Conservation (phyloP, 2,888 invertebrate species). For the Blomia tropicalis region DNA sequence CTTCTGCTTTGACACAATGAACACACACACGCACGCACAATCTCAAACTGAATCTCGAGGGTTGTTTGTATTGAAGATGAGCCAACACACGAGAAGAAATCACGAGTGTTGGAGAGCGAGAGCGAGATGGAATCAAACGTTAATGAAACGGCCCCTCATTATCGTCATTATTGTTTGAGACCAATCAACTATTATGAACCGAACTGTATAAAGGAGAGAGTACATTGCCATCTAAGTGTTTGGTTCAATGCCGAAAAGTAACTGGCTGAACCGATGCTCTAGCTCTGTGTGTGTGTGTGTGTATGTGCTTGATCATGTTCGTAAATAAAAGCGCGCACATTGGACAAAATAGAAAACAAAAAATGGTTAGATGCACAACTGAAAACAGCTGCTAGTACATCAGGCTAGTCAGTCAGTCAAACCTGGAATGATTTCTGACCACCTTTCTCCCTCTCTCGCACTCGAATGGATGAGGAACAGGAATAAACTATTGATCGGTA, state of each 20-base stretch:
- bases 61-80: too few species aligned
- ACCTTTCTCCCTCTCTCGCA: too few species aligned
- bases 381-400: not conserved
- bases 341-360: too few species aligned
- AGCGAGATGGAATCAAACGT: too few species aligned
- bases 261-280: not conserved
- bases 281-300: not conserved
- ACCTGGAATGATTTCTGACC: not conserved
- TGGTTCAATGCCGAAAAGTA: too few species aligned
- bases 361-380: too few species aligned
- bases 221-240: not conserved
- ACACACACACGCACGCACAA: too few species aligned
- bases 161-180: slow-evolving; percentile 2
- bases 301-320: not conserved
- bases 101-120: too few species aligned
- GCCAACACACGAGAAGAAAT: too few species aligned
- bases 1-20: too few species aligned
- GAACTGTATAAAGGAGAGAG: not conserved
- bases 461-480: not conserved
- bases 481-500: not conserved
- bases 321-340: slow-evolving; percentile 2
- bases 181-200: too few species aligned
- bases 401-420: not conserved
- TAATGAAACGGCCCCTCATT: not conserved
- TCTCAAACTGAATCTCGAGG: too few species aligned